phyloP scores from a whole-genome alignment of 2,797 vertebrate species.

The Okamejei kenojei region DNA sequence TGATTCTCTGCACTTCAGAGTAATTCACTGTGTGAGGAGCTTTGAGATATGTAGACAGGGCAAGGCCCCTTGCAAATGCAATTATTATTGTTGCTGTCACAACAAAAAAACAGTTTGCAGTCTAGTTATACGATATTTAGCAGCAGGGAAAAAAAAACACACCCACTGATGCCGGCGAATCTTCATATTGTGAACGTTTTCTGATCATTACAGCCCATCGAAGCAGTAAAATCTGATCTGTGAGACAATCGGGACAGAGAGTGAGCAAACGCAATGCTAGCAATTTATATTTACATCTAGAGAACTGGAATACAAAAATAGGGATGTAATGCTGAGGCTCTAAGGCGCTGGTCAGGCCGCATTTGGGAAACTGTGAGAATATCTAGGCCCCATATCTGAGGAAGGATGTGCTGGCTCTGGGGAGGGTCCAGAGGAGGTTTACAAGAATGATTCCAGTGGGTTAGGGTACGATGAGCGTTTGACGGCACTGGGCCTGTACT shows the following conservation, averaged over 20 bases:
- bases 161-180: not conserved
- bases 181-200: not conserved
- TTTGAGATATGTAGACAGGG: not conserved
- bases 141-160: not conserved
- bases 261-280: too few species aligned
- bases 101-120: not conserved
- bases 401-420: too few species aligned
- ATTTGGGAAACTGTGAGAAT: too few species aligned
- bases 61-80: not conserved
- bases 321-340: too few species aligned
- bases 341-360: too few species aligned
- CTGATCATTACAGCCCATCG: not conserved
- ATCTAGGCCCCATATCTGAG: too few species aligned
- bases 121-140: not conserved
- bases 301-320: too few species aligned
- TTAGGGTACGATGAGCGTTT: too few species aligned
- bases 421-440: too few species aligned
- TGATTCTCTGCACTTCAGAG: not conserved
- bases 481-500: too few species aligned
- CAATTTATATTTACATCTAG: too few species aligned
- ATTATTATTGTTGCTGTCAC: not conserved
- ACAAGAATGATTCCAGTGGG: too few species aligned
- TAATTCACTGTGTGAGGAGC: not conserved
- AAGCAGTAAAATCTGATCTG: not conserved
- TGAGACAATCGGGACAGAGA: not conserved